Percentiles rank a stretch among this genome's conserved stretches.
Evolutionary conservation across 1,140 invertebrate genomes (phyloP).

Genomic region (Drosophila virilis): DNA sequence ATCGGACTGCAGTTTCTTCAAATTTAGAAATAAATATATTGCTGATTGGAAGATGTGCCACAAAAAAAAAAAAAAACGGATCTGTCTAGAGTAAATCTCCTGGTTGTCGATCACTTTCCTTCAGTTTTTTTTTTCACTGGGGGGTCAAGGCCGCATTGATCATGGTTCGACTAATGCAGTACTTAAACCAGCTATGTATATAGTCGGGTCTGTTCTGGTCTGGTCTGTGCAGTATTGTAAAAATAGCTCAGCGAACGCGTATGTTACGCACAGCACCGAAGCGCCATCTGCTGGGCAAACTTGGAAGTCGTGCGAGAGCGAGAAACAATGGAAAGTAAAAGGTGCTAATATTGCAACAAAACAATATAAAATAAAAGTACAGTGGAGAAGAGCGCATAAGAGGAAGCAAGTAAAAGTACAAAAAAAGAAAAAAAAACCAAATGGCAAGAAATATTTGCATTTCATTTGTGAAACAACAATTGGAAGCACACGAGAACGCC

Average conservation of each 20-base stretch:
- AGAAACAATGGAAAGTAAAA: slow-evolving; percentile 8
- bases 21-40: no score
- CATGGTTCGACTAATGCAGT: no score
- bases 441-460: slow-evolving; percentile 14
- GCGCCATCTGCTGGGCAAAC: neutral
- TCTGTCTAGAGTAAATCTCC: no score
- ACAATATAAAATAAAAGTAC: neutral
- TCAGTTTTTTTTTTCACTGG: no score
- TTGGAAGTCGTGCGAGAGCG: neutral
- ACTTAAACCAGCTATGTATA: no score
- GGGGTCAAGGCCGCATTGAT: no score
- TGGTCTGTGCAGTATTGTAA: neutral
- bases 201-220: no score
- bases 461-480: slow-evolving; percentile 17
- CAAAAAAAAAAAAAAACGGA: no score
- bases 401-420: no score
- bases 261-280: neutral
- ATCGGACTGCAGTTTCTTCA: no score
- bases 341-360: neutral
- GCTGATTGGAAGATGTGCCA: no score
- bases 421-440: neutral
- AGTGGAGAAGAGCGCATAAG: neutral
- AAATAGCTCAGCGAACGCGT: neutral
- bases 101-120: no score
- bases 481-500: neutral